phyloP scores from a whole-genome alignment of 2,888 invertebrate genomes.

The Suillia variegata region DNA sequence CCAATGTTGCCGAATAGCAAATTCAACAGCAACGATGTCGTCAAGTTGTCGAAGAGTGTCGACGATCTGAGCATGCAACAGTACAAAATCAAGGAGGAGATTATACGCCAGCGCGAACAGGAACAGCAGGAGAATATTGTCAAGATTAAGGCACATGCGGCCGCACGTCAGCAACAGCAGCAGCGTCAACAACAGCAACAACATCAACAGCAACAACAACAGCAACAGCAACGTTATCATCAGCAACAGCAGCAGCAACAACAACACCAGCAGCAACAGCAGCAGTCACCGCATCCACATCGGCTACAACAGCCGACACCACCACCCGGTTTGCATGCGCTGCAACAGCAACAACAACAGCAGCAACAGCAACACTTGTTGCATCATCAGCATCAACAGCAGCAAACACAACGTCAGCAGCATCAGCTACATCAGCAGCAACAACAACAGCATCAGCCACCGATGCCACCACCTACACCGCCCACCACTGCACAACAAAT shows the following conservation, averaged over 20 bases:
- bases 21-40: constrained; percentile 47
- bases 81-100: constrained; percentile 51
- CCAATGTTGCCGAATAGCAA: constrained; percentile 50
- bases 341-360: constrained; percentile 47
- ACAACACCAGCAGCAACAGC: constrained; percentile 42
- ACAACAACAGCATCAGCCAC: constrained; percentile 36
- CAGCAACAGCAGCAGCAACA: constrained; percentile 40
- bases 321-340: constrained; percentile 41
- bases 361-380: constrained; percentile 45
- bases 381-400: constrained; percentile 34
- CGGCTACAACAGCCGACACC: constrained; percentile 41
- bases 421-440: constrained; percentile 34
- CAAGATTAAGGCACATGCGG: constrained; percentile 54
- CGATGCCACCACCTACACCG: constrained; percentile 45
- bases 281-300: constrained; percentile 48
- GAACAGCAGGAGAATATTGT: constrained; percentile 55
- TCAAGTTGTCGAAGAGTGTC: constrained; percentile 53
- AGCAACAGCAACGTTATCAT: constrained; percentile 34
- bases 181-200: constrained; percentile 44
- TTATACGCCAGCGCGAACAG: constrained; percentile 52
- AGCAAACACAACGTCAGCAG: constrained; percentile 30
- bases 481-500: constrained; percentile 54
- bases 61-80: constrained; percentile 55
- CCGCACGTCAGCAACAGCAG: constrained; percentile 51
- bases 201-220: constrained; percentile 42